A percentile compares a stretch with the other conserved stretches of the same genome.
These are phyloP conservation scores for Heliconius nattereri DNA, from an alignment of 1,140 invertebrate genomes.

Conservation along the genomic window DNA sequence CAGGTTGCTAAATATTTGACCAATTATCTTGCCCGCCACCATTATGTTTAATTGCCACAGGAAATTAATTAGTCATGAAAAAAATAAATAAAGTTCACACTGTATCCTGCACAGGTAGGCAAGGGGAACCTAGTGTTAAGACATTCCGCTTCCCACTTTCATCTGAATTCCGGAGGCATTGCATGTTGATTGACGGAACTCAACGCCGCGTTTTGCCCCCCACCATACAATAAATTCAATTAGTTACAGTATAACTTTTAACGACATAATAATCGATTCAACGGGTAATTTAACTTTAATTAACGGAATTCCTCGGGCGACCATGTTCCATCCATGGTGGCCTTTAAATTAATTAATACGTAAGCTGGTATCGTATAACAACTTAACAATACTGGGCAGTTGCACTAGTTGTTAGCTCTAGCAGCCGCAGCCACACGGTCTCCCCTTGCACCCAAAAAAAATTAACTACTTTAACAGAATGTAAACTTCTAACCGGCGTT, in stretches of 20 bases:
- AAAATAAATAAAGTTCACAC: too few species aligned
- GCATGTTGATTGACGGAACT: too few species aligned
- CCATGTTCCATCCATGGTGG: constrained; percentile 26
- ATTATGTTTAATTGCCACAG: constrained; percentile 62
- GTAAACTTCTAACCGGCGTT: constrained; percentile 49
- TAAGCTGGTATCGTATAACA: constrained; percentile 32
- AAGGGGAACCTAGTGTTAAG: too few species aligned
- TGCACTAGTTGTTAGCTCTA: constrained; percentile 32
- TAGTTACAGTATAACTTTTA: background rate
- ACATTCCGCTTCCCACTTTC: too few species aligned
- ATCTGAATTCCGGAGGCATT: too few species aligned
- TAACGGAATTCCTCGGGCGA: background rate
- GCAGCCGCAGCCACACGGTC: constrained; percentile 60
- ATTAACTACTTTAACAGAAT: constrained; percentile 74
- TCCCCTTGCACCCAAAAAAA: constrained; percentile 61
- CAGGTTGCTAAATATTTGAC: constrained; percentile 36
- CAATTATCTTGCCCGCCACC: constrained; percentile 28
- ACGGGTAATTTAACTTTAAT: background rate
- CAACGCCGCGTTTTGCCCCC: too few species aligned
- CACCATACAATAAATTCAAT: background rate
- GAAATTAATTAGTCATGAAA: background rate
- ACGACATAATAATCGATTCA: background rate
- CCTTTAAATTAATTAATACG: constrained; percentile 29
- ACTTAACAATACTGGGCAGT: constrained; percentile 36
- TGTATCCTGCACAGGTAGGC: too few species aligned